A percentile compares a stretch with the other conserved stretches of the same genome.
Evolutionary conservation across 2,888 invertebrate species (phyloP).

Genomic region (Mesochorus sp.): DNA sequence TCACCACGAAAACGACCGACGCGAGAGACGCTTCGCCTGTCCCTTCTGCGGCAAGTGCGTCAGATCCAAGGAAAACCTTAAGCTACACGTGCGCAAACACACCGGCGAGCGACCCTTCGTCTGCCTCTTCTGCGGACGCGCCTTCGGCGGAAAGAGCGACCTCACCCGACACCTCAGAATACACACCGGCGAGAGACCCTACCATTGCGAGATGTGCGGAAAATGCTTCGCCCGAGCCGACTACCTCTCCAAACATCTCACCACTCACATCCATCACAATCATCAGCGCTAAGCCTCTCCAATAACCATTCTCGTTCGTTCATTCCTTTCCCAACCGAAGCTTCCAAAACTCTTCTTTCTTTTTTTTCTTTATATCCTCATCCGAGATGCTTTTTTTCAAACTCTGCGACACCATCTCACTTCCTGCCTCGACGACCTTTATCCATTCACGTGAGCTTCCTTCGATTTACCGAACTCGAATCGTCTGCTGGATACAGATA

Average conservation of each 20-base stretch:
- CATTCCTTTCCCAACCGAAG: not conserved
- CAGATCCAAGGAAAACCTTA: conserved; percentile 93
- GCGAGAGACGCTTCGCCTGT: conserved; percentile 88
- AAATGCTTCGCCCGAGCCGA: conserved; percentile 96
- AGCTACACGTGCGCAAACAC: conserved; percentile 93
- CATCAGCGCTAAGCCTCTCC: conserved; percentile 83
- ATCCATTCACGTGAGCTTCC: conserved; percentile 33
- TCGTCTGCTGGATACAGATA: too few relatives aligned
- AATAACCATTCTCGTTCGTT: not conserved
- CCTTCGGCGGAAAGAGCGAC: conserved; percentile 94
- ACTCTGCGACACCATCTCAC: too few relatives aligned
- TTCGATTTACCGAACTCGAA: not conserved
- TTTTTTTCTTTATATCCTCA: not conserved
- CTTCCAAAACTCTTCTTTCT: too few relatives aligned
- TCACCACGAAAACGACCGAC: conserved; percentile 74
- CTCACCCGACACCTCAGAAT: conserved; percentile 93
- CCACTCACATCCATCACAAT: conserved; percentile 95
- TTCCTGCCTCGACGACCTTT: not conserved
- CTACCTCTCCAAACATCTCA: conserved; percentile 94
- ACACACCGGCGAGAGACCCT: conserved; percentile 94
- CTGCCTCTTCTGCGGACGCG: conserved; percentile 93
- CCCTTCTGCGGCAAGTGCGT: conserved; percentile 96
- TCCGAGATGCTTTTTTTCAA: too few relatives aligned
- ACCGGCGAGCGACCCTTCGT: conserved; percentile 95
- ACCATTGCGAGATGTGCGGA: conserved; percentile 95